These are phyloP conservation scores for Spodoptera littoralis DNA, from an alignment of 2,888 invertebrate genomes.

Conservation along the genomic window DNA sequence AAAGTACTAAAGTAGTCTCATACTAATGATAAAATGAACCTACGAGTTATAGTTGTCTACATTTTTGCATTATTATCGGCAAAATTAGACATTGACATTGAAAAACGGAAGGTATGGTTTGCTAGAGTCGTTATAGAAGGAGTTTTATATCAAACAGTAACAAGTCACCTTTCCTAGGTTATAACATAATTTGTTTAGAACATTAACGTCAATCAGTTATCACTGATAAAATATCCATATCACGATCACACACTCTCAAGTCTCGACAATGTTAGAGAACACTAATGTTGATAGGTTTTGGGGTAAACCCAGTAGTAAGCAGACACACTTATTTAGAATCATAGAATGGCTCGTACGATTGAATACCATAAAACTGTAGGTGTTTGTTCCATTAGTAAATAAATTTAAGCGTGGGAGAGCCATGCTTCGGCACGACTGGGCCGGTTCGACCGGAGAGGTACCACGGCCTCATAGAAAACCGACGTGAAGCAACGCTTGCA, in stretches of 20 bases:
- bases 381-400: no score
- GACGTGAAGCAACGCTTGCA: no score
- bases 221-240: slow-evolving; percentile 32
- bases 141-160: slow-evolving; percentile 28
- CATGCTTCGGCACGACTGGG: no score
- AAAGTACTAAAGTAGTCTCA: slow-evolving; percentile 1
- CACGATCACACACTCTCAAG: neutral
- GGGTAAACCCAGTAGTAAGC: no score
- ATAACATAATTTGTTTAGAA: slow-evolving; percentile 27
- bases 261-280: no score
- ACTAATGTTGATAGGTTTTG: no score
- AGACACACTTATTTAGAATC: no score
- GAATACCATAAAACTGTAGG: no score
- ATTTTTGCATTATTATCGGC: slow-evolving; percentile 2
- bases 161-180: slow-evolving; percentile 43
- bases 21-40: slow-evolving; percentile 1
- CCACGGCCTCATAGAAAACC: no score
- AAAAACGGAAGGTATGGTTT: slow-evolving; percentile 12
- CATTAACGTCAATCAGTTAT: slow-evolving; percentile 35
- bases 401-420: no score
- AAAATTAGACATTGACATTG: slow-evolving; percentile 14
- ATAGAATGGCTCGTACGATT: no score
- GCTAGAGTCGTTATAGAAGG: slow-evolving; percentile 6
- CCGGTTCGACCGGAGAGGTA: no score
- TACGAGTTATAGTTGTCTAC: neutral